Base-by-base conservation (phyloP, 2,888 invertebrate genomes). In the Pseudococcus longispinus region DNA sequence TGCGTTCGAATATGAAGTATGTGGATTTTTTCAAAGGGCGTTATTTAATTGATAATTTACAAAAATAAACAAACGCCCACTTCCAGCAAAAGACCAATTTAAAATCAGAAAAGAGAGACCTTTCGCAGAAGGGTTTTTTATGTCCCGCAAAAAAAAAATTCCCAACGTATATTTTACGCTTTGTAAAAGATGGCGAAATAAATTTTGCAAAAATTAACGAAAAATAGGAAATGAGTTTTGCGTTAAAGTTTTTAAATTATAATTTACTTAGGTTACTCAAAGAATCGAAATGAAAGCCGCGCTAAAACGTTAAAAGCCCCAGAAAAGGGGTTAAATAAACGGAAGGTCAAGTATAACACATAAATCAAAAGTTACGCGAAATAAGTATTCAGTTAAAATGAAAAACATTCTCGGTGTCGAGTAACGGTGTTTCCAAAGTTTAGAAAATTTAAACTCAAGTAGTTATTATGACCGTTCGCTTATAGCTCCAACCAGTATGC, bases 331-430 rank as follows among this genome's bases (percentile, higher is more conserved):
- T 65, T 65, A 65, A 65, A 65, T 65, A 65, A 26, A 65, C 60
- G 60, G 60, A 65, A 65, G 60, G 60, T 65, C 60, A 65, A 65
- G 23, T 65, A 65, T 65, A 65, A 65, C 60, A 8, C 60, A 65
- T 65, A 65, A 65, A 65, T 65, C 60, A 65, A 65, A 65, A 65
- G 60, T 65, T 65, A 23, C 60, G 60, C 20, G 60, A 65, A 65
- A 65, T 65, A 65, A 65, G 60, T 65, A 65, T 65, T 65, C 60
- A 65, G 60, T 65, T 65, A 65, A 65, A 65, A 65, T 65, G 60
- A 65, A 65, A 65, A 65, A 65, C 60, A 26, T 65, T 65, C 26
- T 65, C 60, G 60, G 60, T 65, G 60, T 65, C 26, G 60, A 65
- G 60, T 8, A 65, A 65, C 60, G 60, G 60, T 23, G 60, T 23